phyloP scores from a whole-genome alignment of 2,888 invertebrate species.

The Dascillus cervinus region DNA sequence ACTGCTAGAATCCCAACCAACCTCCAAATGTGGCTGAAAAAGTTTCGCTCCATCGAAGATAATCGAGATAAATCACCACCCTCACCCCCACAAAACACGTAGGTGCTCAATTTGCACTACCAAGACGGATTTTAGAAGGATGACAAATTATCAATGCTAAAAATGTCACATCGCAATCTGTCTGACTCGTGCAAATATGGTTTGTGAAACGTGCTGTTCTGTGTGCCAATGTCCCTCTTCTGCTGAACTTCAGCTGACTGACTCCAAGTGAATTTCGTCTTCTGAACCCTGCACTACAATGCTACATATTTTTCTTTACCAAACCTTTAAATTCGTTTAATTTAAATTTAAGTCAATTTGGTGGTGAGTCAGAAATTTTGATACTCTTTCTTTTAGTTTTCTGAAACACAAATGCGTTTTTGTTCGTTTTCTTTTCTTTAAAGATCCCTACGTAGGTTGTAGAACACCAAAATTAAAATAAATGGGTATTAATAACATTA shows the following conservation, averaged over 20 bases:
- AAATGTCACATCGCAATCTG: constrained; percentile 4
- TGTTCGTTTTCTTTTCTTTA: no score
- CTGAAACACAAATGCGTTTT: no score
- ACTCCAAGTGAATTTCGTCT: no score
- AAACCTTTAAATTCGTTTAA: no score
- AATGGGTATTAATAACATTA: no score
- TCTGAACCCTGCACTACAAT: constrained; percentile 3
- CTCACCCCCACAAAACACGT: constrained; percentile 4
- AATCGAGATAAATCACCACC: constrained; percentile 2
- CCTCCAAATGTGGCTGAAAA: constrained; percentile 4
- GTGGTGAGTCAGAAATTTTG: no score
- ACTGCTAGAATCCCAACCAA: constrained; percentile 4
- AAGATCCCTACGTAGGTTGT: no score
- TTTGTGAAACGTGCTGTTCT: constrained; percentile 5
- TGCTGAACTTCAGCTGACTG: no score
- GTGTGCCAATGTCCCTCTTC: constrained; percentile 4
- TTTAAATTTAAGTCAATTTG: no score
- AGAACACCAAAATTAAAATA: no score
- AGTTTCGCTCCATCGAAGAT: constrained; percentile 3
- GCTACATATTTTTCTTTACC: not conserved
- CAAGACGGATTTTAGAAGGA: constrained; percentile 4
- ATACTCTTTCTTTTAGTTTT: no score
- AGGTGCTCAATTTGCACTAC: constrained; percentile 5
- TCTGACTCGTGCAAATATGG: constrained; percentile 3
- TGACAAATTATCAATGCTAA: constrained; percentile 6